These are phyloP conservation scores for Tachycineta bicolor DNA, from an alignment of 2,113 vertebrate species.

Conservation along the genomic window DNA sequence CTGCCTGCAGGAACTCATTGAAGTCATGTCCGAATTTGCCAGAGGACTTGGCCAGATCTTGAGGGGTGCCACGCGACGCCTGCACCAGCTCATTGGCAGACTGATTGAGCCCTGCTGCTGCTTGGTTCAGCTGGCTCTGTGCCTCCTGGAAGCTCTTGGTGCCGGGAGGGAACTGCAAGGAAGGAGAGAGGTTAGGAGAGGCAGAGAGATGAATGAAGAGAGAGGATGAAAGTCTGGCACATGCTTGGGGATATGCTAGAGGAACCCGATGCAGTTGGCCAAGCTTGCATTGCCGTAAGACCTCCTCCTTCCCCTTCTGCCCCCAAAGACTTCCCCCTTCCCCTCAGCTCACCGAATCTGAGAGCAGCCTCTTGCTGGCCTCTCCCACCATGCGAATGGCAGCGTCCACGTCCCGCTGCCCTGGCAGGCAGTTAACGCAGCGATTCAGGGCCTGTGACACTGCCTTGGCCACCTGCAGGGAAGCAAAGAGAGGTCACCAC, in stretches of 20 bases:
- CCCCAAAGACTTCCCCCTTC: neutral
- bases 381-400: slow-evolving; percentile 92
- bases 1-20: slow-evolving; percentile 91
- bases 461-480: slow-evolving; percentile 90
- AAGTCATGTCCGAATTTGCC: slow-evolving; percentile 96
- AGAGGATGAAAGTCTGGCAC: neutral
- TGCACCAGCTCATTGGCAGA: slow-evolving; percentile 96
- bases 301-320: fast-evolving
- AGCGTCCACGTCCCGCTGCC: slow-evolving; percentile 94
- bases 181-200: neutral
- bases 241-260: neutral
- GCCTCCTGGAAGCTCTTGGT: slow-evolving; percentile 95
- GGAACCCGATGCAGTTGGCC: fast-evolving
- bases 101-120: slow-evolving; percentile 91
- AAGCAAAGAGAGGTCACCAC: neutral
- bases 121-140: slow-evolving; percentile 88
- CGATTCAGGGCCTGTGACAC: slow-evolving; percentile 94
- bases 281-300: fast-evolving
- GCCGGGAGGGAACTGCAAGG: slow-evolving; percentile 87
- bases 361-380: slow-evolving; percentile 91
- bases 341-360: slow-evolving; percentile 80
- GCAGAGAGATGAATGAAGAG: neutral
- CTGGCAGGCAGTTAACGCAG: slow-evolving; percentile 93
- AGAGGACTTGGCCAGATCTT: slow-evolving; percentile 89
- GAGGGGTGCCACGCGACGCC: slow-evolving; percentile 90